A percentile compares a stretch with the other conserved stretches of the same genome.
These are phyloP conservation scores for Manduca sexta DNA, from an alignment of 1,140 invertebrate species.

Conservation along the genomic window DNA sequence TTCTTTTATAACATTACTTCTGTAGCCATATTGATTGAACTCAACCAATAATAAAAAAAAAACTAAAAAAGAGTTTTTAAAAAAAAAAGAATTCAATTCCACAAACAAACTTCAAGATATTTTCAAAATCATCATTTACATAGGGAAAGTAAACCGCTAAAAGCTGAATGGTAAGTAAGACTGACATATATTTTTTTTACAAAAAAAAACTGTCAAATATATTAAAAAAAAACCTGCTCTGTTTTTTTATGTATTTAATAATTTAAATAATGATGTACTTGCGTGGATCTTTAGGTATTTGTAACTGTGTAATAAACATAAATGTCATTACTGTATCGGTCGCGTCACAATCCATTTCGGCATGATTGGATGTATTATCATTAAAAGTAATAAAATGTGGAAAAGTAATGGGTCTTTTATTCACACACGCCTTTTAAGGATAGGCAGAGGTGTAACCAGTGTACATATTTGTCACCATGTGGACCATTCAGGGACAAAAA, in stretches of 20 bases:
- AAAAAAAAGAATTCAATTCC: no score
- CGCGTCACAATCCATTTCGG: constrained; percentile 59
- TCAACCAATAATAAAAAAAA: no score
- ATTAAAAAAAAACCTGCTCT: no score
- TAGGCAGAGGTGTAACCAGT: no score
- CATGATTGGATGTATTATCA: constrained; percentile 64
- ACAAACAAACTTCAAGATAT: neutral
- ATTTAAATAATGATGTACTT: constrained; percentile 59
- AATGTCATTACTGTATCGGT: constrained; percentile 49
- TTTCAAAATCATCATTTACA: constrained; percentile 11
- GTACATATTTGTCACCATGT: no score
- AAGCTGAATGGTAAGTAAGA: constrained; percentile 42
- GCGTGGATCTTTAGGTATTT: neutral
- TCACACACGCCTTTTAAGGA: constrained; percentile 3
- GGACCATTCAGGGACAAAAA: no score
- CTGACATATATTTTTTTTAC: constrained; percentile 4
- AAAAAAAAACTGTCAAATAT: no score
- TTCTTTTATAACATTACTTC: no score
- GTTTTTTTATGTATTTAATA: constrained; percentile 44
- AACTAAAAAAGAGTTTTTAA: no score
- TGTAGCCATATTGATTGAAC: no score
- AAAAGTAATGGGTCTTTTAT: constrained; percentile 26
- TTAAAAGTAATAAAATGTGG: constrained; percentile 56
- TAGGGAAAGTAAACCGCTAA: constrained; percentile 25
- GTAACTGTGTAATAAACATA: neutral